Evolutionary conservation across 2,113 vertebrate species (phyloP).

Genomic region (Paramormyrops kingsleyae): DNA sequence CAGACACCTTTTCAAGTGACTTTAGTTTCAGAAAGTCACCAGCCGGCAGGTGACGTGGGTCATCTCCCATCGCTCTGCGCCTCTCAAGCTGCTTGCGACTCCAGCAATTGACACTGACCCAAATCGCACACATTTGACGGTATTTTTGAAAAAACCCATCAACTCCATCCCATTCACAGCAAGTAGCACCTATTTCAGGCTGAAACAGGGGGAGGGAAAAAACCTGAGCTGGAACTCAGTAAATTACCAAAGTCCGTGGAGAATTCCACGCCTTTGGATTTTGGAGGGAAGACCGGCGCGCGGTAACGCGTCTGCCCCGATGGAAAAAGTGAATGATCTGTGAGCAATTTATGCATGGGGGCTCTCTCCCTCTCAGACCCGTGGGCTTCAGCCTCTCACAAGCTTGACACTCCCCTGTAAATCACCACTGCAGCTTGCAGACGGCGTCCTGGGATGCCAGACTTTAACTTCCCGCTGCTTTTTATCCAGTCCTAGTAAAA

Average conservation of each 20-base stretch:
- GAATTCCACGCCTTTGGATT: background rate
- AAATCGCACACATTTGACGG: constrained; percentile 30
- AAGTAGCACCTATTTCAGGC: constrained; percentile 22
- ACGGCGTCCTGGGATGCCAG: background rate
- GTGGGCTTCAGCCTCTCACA: background rate
- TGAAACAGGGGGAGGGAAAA: background rate
- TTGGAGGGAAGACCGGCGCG: constrained; percentile 11
- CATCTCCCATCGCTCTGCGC: background rate
- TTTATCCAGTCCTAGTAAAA: background rate
- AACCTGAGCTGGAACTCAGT: background rate
- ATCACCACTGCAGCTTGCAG: background rate
- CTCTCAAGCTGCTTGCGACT: background rate
- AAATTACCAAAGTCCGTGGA: constrained; percentile 24
- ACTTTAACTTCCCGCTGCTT: background rate
- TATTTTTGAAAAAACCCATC: constrained; percentile 25
- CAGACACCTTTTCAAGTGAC: background rate
- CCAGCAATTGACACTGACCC: constrained; percentile 17
- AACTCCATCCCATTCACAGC: background rate
- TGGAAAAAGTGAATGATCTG: constrained; percentile 30
- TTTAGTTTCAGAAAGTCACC: background rate
- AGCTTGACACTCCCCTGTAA: background rate
- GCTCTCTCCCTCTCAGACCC: background rate
- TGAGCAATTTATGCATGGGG: constrained; percentile 24
- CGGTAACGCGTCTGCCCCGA: constrained; percentile 28
- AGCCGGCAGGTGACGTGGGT: background rate